Conservation (phyloP, 2,113 vertebrate genomes). For the Pelusios castaneus region DNA sequence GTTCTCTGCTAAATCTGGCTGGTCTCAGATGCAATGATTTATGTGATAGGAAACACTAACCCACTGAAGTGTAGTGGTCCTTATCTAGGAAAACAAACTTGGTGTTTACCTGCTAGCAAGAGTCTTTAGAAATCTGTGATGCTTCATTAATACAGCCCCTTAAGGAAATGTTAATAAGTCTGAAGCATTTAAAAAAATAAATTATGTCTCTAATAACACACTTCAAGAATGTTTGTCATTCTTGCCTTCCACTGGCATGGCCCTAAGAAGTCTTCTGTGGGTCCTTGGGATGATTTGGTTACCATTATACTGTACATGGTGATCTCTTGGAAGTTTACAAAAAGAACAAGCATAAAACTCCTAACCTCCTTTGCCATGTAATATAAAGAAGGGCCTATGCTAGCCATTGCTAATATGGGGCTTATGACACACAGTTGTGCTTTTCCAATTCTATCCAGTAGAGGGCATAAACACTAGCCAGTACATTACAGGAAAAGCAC, state of each 20-base stretch:
- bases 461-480: neutral
- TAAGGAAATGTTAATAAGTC: neutral
- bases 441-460: neutral
- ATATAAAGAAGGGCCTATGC: neutral
- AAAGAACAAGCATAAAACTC: neutral
- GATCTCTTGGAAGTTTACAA: neutral
- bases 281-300: neutral
- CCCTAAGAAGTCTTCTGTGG: neutral
- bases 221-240: neutral
- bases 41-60: neutral
- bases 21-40: neutral
- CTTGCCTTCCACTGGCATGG: neutral
- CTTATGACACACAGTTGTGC: neutral
- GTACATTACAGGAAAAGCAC: neutral
- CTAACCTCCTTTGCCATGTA: rapidly evolving
- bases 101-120: neutral
- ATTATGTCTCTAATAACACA: neutral
- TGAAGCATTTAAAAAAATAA: neutral
- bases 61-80: neutral
- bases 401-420: neutral
- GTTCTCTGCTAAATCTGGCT: neutral
- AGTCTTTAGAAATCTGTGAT: neutral
- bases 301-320: neutral
- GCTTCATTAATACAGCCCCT: neutral
- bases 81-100: neutral